These are phyloP conservation scores for Dendrolimus kikuchii DNA, from an alignment of 1,140 invertebrate genomes.

Conservation along the genomic window DNA sequence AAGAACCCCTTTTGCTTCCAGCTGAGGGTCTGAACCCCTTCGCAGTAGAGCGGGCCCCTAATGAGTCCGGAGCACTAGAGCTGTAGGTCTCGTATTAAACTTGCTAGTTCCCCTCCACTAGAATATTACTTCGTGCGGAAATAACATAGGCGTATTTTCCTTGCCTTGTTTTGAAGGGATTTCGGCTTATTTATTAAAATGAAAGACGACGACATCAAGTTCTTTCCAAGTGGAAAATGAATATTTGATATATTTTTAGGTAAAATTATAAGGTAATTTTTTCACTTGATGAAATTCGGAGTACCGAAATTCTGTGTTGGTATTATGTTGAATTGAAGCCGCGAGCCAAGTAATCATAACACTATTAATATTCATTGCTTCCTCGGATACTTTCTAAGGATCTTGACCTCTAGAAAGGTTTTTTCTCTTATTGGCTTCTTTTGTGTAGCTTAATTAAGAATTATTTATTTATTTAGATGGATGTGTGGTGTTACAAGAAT, in stretches of 20 bases:
- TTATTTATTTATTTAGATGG: too few species aligned
- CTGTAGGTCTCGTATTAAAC: constrained; percentile 61
- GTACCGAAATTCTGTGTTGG: too few species aligned
- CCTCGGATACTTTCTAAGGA: too few species aligned
- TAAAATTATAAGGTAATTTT: too few species aligned
- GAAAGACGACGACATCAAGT: constrained; percentile 6
- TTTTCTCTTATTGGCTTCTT: too few species aligned
- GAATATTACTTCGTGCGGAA: constrained; percentile 52
- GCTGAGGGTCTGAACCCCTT: constrained; percentile 47
- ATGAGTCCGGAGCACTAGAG: constrained; percentile 68
- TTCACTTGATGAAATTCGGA: too few species aligned
- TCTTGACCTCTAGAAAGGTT: too few species aligned
- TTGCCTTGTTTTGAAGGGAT: constrained; percentile 41
- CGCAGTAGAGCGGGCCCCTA: constrained; percentile 46
- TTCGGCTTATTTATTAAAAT: constrained; percentile 13
- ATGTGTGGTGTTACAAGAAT: too few species aligned
- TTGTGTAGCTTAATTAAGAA: too few species aligned
- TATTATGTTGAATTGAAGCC: too few species aligned
- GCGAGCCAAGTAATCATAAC: too few species aligned
- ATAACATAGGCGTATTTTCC: constrained; percentile 34
- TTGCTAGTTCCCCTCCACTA: constrained; percentile 44
- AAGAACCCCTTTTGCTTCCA: constrained; percentile 53
- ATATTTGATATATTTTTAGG: constrained; percentile 4
- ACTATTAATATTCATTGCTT: too few species aligned
- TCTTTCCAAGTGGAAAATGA: not conserved